Percentiles rank a stretch among this genome's conserved stretches.
Conservation (phyloP, 2,797 vertebrate species). For the Syngnathus acus region DNA sequence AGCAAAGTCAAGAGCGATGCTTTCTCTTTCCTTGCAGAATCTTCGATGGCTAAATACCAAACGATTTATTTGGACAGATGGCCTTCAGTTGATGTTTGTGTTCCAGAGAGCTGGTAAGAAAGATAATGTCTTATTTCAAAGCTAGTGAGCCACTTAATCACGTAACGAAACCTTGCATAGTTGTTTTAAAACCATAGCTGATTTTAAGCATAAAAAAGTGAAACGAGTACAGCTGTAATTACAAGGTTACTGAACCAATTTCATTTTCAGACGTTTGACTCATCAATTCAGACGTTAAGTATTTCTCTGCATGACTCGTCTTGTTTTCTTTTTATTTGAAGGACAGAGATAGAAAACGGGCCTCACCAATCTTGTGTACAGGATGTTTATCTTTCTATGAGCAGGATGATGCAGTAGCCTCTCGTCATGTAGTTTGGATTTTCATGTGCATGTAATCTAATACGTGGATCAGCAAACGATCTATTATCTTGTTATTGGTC, state of each 20-base stretch:
- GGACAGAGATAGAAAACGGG: neutral
- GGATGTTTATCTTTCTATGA: neutral
- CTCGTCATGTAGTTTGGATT: neutral
- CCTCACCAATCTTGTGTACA: neutral
- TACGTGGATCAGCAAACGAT: neutral
- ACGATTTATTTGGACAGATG: slow-evolving; percentile 82
- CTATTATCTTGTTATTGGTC: neutral
- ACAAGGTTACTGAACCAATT: neutral
- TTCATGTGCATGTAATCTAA: neutral
- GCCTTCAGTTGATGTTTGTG: slow-evolving; percentile 82
- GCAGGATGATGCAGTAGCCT: neutral
- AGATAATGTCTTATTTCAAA: neutral
- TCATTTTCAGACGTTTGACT: neutral
- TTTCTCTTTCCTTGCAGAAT: slow-evolving; percentile 65
- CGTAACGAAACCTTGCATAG: neutral
- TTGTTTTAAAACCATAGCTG: neutral
- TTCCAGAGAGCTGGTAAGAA: slow-evolving; percentile 84
- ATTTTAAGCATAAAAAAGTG: neutral
- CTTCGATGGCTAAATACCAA: slow-evolving; percentile 77
- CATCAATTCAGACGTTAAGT: neutral
- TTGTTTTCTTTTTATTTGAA: neutral
- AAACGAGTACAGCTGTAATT: neutral
- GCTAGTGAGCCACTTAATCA: neutral
- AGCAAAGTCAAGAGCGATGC: slow-evolving; percentile 1
- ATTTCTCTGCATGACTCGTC: neutral